Evolutionary conservation across 2,113 vertebrate genomes (phyloP).

Genomic region (Ictalurus furcatus): DNA sequence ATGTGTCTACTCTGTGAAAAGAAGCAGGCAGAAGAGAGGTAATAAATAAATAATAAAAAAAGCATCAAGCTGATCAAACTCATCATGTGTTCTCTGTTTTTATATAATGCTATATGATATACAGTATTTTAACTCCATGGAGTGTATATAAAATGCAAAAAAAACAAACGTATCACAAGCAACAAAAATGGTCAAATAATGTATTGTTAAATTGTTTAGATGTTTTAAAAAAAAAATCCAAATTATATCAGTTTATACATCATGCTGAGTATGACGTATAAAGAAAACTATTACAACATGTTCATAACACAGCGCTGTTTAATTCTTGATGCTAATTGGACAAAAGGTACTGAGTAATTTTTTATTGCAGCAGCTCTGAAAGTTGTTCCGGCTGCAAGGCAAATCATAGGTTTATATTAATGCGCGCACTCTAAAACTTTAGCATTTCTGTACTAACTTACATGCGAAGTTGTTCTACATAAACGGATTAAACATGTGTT

Average conservation of each 20-base stretch:
- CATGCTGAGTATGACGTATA: too few relatives aligned
- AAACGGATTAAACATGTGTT: neutral
- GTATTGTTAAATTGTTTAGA: neutral
- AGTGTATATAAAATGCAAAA: neutral
- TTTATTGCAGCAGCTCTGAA: neutral
- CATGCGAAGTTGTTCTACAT: neutral
- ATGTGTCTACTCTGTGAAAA: conserved; percentile 87
- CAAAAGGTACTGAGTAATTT: neutral
- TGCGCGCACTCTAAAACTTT: neutral
- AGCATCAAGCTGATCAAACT: neutral
- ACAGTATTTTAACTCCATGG: neutral
- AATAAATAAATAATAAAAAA: neutral
- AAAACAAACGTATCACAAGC: neutral
- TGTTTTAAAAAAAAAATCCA: neutral
- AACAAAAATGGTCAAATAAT: neutral
- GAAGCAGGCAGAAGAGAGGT: conserved; percentile 87
- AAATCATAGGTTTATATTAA: neutral
- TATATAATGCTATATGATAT: neutral
- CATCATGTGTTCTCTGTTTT: neutral
- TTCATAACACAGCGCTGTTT: neutral
- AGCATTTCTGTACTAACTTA: neutral
- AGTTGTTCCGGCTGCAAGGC: neutral
- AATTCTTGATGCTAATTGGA: neutral
- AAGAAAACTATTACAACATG: too few relatives aligned
- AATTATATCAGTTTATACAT: neutral